phyloP scores from a whole-genome alignment of 1,140 invertebrate genomes.

The Penaeus chinensis region DNA sequence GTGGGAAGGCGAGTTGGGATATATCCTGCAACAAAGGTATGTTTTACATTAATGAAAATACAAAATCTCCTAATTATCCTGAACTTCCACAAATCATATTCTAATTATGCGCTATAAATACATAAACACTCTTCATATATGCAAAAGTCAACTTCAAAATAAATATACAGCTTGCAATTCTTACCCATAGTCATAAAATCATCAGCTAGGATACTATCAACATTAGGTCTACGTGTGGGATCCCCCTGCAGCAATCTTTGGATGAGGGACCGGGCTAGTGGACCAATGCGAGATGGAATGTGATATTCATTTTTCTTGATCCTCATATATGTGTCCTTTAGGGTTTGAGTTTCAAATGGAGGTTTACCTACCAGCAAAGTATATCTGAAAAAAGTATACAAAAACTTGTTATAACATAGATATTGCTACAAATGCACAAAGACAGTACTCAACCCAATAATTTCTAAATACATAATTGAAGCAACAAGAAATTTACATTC shows the following conservation, averaged over 20 bases:
- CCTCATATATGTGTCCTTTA: conserved; percentile 75
- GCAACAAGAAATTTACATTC: neutral
- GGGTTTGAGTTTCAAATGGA: conserved; percentile 76
- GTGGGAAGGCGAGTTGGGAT: conserved; percentile 84
- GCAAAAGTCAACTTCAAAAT: neutral
- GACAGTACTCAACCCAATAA: neutral
- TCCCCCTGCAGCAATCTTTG: conserved; percentile 72
- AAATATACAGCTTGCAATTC: neutral
- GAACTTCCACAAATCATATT: neutral
- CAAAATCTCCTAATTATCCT: neutral
- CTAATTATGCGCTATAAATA: neutral
- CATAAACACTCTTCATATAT: neutral
- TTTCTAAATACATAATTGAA: neutral
- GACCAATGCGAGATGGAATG: conserved; percentile 71
- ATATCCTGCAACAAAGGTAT: conserved; percentile 76
- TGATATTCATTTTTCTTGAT: conserved; percentile 77
- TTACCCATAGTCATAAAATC: conserved; percentile 73
- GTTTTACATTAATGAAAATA: neutral
- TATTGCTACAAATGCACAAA: neutral
- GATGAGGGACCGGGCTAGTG: conserved; percentile 72
- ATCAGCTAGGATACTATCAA: conserved; percentile 72
- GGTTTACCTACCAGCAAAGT: conserved; percentile 76
- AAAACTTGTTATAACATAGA: too few relatives aligned
- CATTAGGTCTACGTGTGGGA: conserved; percentile 73
- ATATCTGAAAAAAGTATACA: conserved; percentile 70